Evolutionary conservation across 2,888 invertebrate species (phyloP).

Genomic region (Therioaphis trifolii): DNA sequence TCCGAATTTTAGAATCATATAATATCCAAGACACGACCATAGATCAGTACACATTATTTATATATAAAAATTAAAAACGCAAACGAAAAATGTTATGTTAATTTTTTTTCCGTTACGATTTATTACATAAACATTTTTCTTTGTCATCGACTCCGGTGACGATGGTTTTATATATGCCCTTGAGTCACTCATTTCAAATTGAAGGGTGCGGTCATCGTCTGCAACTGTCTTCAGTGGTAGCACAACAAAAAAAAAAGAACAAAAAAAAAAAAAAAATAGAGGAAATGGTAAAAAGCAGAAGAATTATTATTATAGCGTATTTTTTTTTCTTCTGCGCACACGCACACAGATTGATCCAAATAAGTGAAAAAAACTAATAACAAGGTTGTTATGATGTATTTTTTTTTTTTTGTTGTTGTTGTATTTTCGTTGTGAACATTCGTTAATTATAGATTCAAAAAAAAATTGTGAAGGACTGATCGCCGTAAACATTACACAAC

Average conservation of each 20-base stretch:
- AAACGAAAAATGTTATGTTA: not conserved
- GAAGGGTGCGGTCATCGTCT: slow-evolving; percentile 51
- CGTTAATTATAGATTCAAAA: slow-evolving; percentile 34
- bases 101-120: not conserved
- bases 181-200: slow-evolving; percentile 14
- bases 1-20: too few species aligned
- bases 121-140: not conserved
- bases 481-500: not conserved
- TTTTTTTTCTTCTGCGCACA: not conserved
- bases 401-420: not conserved
- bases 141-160: not conserved
- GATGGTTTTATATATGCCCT: slow-evolving; percentile 3
- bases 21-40: too few species aligned
- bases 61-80: too few species aligned
- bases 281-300: not conserved
- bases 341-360: slow-evolving; percentile 25
- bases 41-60: too few species aligned
- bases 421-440: not conserved
- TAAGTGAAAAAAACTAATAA: slow-evolving; percentile 31
- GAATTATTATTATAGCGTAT: slow-evolving; percentile 15
- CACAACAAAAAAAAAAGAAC: not conserved
- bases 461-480: slow-evolving; percentile 30
- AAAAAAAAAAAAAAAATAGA: too few species aligned
- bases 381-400: slow-evolving; percentile 33
- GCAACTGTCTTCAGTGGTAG: not conserved